phyloP scores from a whole-genome alignment of 2,797 vertebrate species.

The Oryzias sinensis region DNA sequence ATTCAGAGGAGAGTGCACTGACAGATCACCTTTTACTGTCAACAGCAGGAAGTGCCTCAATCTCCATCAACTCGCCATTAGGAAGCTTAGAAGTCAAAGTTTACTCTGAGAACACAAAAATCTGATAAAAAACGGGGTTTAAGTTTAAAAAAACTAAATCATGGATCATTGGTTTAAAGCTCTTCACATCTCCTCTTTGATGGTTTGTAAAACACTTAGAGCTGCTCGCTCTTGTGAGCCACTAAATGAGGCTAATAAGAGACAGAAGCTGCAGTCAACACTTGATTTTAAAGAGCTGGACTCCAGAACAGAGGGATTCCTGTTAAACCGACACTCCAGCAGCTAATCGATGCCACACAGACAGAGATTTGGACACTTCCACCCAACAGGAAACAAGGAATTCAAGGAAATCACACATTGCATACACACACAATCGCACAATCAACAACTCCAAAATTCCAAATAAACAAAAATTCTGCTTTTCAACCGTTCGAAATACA shows the following conservation, averaged over 20 bases:
- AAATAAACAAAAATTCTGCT: background rate
- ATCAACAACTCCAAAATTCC: background rate
- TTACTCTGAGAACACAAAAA: constrained; percentile 17
- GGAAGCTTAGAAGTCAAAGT: too few species aligned
- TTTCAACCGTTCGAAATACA: too few species aligned
- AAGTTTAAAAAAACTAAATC: constrained; percentile 15
- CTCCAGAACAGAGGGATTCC: constrained; percentile 10
- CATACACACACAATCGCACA: background rate
- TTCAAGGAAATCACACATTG: background rate
- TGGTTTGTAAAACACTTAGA: constrained; percentile 23
- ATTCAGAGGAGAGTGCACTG: constrained; percentile 56
- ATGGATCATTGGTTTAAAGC: constrained; percentile 24
- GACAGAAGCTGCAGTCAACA: constrained; percentile 17
- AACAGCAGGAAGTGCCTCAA: constrained; percentile 11
- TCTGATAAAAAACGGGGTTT: constrained; percentile 17
- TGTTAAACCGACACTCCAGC: constrained; percentile 29
- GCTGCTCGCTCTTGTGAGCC: constrained; percentile 19
- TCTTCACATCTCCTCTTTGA: constrained; percentile 30
- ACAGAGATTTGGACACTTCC: background rate
- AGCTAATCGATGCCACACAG: constrained; percentile 21
- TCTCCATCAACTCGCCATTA: constrained; percentile 5
- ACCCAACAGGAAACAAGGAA: background rate
- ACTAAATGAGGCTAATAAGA: constrained; percentile 44
- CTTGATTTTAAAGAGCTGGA: constrained; percentile 27
- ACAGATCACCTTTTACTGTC: constrained; percentile 28